These are phyloP conservation scores for Candidula unifasciata DNA, from an alignment of 2,888 invertebrate species.

Conservation along the genomic window DNA sequence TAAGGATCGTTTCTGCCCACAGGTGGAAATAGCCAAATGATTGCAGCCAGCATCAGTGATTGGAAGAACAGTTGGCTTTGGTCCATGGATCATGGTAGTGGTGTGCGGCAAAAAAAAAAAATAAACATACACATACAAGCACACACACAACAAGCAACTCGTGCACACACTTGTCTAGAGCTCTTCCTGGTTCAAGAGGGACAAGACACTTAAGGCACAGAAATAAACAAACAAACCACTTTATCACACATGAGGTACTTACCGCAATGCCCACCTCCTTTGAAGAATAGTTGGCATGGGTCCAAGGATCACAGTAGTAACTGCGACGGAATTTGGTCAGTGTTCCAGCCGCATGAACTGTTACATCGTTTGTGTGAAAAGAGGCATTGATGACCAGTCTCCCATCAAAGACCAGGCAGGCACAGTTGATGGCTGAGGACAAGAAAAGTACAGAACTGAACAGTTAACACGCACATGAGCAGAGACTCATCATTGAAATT, in stretches of 20 bases:
- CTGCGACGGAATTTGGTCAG: constrained; percentile 77
- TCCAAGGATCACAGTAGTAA: constrained; percentile 77
- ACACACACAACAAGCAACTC: too few relatives aligned
- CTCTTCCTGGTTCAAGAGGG: too few relatives aligned
- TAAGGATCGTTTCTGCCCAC: too few relatives aligned
- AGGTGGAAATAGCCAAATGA: too few relatives aligned
- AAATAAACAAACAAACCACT: too few relatives aligned
- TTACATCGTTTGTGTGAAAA: constrained; percentile 78
- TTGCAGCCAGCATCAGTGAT: too few relatives aligned
- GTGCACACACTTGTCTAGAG: too few relatives aligned
- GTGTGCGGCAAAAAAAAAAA: too few relatives aligned
- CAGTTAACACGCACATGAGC: neutral
- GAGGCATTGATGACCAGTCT: constrained; percentile 77
- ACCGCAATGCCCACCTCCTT: constrained; percentile 77
- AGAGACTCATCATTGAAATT: neutral
- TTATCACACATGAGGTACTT: constrained; percentile 55
- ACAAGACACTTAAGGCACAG: too few relatives aligned
- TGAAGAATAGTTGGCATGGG: constrained; percentile 77
- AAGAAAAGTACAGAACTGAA: neutral
- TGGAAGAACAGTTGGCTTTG: constrained; percentile 77
- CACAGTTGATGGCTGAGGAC: constrained; percentile 75
- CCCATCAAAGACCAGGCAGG: constrained; percentile 78
- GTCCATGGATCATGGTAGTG: constrained; percentile 77
- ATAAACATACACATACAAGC: too few relatives aligned
- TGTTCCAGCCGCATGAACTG: constrained; percentile 77